Evolutionary conservation across 2,888 invertebrate genomes (phyloP).

Genomic region (Xestia rhomboidea): DNA sequence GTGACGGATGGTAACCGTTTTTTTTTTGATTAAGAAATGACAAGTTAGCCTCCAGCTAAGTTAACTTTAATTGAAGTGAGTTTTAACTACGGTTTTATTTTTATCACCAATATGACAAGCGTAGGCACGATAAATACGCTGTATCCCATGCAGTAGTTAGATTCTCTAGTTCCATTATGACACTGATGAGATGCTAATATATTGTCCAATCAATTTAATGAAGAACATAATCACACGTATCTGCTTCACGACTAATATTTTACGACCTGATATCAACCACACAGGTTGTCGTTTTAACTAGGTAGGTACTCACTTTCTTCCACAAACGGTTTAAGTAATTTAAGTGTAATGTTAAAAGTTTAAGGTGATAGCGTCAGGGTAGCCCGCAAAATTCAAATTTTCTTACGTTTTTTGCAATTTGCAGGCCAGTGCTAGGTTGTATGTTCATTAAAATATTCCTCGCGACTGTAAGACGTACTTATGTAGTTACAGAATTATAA

Average conservation of each 20-base stretch:
- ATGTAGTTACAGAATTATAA: too few species aligned
- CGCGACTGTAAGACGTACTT: too few species aligned
- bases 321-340: conserved; percentile 36
- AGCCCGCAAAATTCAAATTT: too few species aligned
- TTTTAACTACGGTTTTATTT: conserved; percentile 27
- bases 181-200: conserved; percentile 52
- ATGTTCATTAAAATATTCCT: too few species aligned
- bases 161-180: too few species aligned
- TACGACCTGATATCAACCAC: conserved; percentile 39
- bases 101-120: conserved; percentile 32
- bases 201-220: conserved; percentile 51
- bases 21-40: conserved; percentile 30
- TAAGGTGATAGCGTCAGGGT: too few species aligned
- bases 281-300: conserved; percentile 10
- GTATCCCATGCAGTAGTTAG: too few species aligned
- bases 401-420: too few species aligned
- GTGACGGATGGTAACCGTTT: conserved; percentile 17
- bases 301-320: conserved; percentile 43
- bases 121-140: conserved; percentile 22
- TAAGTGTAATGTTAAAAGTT: conserved; percentile 20
- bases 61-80: conserved; percentile 43
- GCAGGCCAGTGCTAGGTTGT: too few species aligned
- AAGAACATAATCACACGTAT: conserved; percentile 42
- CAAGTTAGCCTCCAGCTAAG: conserved; percentile 24
- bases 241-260: conserved; percentile 30